Conservation (phyloP, 2,888 invertebrate species). For the Trachelus troglodyta region DNA sequence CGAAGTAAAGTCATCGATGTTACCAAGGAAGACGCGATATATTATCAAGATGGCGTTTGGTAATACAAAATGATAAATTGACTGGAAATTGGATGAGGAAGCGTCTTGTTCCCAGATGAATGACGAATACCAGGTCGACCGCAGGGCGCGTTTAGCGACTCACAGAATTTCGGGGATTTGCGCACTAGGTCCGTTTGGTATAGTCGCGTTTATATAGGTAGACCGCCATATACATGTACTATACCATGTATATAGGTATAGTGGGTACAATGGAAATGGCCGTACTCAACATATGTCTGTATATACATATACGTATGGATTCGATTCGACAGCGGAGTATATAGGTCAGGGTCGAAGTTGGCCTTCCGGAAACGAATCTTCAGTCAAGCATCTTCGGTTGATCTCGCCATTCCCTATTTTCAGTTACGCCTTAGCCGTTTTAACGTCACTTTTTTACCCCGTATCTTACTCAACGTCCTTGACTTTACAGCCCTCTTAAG, state of each 20-base stretch:
- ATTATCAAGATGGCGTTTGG: background rate
- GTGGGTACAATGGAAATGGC: background rate
- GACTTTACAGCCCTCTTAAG: background rate
- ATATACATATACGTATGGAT: background rate
- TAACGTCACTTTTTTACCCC: background rate
- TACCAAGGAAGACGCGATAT: background rate
- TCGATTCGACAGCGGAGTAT: background rate
- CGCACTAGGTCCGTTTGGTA: background rate
- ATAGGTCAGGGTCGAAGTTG: slow-evolving; percentile 2
- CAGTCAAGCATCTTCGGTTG: background rate
- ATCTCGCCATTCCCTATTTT: background rate
- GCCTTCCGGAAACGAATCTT: slow-evolving; percentile 3
- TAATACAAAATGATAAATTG: background rate
- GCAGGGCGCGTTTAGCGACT: background rate
- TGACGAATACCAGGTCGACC: background rate
- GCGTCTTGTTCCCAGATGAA: background rate
- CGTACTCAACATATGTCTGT: background rate
- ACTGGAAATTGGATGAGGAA: background rate
- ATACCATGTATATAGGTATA: background rate
- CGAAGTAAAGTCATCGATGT: background rate
- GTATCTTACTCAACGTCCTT: background rate
- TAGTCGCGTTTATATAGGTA: background rate
- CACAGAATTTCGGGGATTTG: background rate
- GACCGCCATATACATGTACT: background rate
- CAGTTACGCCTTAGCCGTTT: background rate